These are phyloP conservation scores for Tachyglossus aculeatus DNA, from an alignment of 2,797 vertebrate species.

Conservation along the genomic window DNA sequence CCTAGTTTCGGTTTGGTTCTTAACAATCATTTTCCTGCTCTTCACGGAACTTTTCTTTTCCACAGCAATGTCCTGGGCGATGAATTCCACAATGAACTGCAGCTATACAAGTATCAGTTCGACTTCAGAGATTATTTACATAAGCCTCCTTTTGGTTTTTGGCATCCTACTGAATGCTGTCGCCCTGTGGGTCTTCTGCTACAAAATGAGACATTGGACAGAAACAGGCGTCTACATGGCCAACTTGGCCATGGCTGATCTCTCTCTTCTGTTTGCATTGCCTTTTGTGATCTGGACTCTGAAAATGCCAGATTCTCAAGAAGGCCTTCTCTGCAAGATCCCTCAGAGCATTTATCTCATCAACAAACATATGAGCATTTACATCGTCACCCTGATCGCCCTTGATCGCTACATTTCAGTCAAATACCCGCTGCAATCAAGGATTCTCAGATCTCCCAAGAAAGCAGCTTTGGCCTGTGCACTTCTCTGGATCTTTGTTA, in stretches of 20 bases:
- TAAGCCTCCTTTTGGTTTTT: conserved; percentile 18
- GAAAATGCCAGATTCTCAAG: conserved; percentile 32
- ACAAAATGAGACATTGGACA: conserved; percentile 47
- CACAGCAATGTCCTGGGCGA: no score
- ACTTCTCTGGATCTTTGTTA: conserved; percentile 36
- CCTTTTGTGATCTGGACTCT: conserved; percentile 82
- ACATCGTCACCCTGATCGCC: conserved; percentile 45
- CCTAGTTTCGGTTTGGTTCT: no score
- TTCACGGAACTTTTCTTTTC: no score
- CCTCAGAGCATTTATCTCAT: conserved; percentile 63
- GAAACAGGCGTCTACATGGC: conserved; percentile 54
- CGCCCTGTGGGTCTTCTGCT: conserved; percentile 59
- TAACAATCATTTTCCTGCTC: no score
- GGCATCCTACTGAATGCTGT: conserved; percentile 55
- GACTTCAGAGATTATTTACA: no score
- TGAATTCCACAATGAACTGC: no score
- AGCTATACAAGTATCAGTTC: no score
- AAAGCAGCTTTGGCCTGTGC: conserved; percentile 22
- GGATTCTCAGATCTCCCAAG: conserved; percentile 44
- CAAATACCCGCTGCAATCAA: conserved; percentile 40
- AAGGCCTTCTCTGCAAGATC: accelerated
- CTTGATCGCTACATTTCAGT: conserved; percentile 65
- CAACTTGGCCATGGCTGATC: conserved; percentile 51
- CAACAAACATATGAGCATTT: conserved; percentile 70
- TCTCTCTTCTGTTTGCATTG: conserved; percentile 76